Conservation (phyloP, 2,797 vertebrate species). For the Micromesistius poutassou region DNA sequence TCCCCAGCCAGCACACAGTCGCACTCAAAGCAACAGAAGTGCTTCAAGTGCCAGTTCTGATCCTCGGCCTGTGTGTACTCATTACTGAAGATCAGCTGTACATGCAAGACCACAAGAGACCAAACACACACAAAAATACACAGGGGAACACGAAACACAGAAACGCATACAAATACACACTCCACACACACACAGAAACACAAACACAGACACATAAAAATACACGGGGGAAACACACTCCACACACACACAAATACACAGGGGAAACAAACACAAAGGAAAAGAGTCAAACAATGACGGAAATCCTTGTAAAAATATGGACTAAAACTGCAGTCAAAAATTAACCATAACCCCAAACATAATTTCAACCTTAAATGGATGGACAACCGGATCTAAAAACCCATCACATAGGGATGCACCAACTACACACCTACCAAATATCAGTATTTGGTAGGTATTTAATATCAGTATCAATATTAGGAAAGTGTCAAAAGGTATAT, state of each 20-base stretch:
- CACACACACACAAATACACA: background rate
- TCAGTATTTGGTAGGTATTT: too few relatives aligned
- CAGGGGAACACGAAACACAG: background rate
- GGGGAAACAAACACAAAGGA: background rate
- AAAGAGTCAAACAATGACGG: background rate
- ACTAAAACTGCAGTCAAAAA: background rate
- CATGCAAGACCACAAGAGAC: background rate
- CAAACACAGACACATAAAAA: background rate
- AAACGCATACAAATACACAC: background rate
- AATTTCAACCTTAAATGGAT: background rate
- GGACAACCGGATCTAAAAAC: background rate
- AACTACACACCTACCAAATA: too few relatives aligned
- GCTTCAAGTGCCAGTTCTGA: slow-evolving; percentile 97
- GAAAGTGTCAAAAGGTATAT: background rate
- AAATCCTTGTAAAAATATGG: background rate
- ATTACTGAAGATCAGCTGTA: slow-evolving; percentile 94
- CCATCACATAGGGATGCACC: too few relatives aligned
- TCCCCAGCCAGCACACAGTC: slow-evolving; percentile 93
- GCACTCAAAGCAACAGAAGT: slow-evolving; percentile 98
- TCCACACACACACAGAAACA: background rate
- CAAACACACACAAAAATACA: background rate
- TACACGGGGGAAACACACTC: background rate
- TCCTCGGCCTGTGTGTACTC: slow-evolving; percentile 96
- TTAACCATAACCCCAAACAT: background rate
- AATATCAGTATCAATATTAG: too few relatives aligned